A percentile compares a stretch with the other conserved stretches of the same genome.
Evolutionary conservation across 92 coral and sea anemone genomes (phyloP).

Genomic region (Montipora capitata): DNA sequence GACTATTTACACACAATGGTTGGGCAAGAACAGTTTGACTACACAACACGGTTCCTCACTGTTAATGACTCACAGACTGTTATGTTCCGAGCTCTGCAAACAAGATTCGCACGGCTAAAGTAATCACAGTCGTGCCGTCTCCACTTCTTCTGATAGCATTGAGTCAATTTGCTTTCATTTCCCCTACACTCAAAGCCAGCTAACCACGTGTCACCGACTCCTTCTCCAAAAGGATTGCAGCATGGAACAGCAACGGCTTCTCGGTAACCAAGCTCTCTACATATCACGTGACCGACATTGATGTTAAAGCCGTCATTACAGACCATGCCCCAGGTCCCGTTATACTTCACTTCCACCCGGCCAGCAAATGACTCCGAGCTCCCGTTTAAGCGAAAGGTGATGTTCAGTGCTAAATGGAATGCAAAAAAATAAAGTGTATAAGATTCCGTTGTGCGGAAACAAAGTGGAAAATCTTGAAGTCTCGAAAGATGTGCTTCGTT

Average conservation of each 20-base stretch:
- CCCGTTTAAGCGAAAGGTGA: slow-evolving; percentile 2
- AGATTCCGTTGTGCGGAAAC: not conserved
- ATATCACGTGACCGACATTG: slow-evolving; percentile 72
- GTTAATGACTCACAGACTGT: slow-evolving; percentile 40
- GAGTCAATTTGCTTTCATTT: slow-evolving; percentile 67
- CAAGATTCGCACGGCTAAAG: slow-evolving; percentile 46
- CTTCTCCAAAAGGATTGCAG: slow-evolving; percentile 47
- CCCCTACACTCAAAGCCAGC: slow-evolving; percentile 70
- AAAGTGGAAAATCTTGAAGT: no score
- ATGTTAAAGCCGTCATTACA: slow-evolving; percentile 61
- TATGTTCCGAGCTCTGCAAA: slow-evolving; percentile 46
- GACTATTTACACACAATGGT: no score
- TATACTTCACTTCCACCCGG: slow-evolving; percentile 60
- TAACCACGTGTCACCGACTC: slow-evolving; percentile 31
- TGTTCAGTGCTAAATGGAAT: slow-evolving; percentile 9
- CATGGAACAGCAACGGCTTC: slow-evolving; percentile 78
- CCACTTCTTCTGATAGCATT: slow-evolving; percentile 60
- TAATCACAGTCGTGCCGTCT: slow-evolving; percentile 10
- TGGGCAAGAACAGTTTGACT: no score
- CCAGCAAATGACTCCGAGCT: slow-evolving; percentile 62
- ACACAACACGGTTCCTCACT: not conserved
- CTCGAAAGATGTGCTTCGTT: no score
- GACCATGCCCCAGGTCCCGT: slow-evolving; percentile 77
- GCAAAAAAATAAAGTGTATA: not conserved
- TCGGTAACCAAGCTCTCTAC: slow-evolving; percentile 71